Evolutionary conservation across 2,888 invertebrate genomes (phyloP), one percentile per base, ranked within the genome.

Genomic region (Tetragnatha montana): DNA sequence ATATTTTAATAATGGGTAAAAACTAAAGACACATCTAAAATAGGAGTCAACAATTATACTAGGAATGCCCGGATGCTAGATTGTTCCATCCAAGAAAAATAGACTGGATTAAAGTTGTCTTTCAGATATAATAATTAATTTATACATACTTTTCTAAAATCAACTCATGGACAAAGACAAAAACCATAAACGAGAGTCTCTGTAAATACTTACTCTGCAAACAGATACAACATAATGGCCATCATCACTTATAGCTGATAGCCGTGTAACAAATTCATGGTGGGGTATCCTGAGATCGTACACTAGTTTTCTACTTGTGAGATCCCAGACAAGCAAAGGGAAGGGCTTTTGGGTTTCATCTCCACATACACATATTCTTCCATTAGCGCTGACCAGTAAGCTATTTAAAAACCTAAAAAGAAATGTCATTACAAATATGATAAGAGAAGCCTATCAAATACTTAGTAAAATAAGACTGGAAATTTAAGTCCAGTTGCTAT

Each of bases 261-360:
- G 95, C 6, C 96, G 95, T 4, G 97, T 97, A 91, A 97, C 94
- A 93, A 97, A 97, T 94, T 97, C 97, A 93, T 98, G 97, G 93
- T 97, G 97, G 3, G 97, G 96, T 93, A 98, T 97, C 92, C 97
- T 95, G 91, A 98, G 95, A 94, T 98, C 97, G 93, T 97, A 97
- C 22, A 97, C 94, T 91, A 98, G 94, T 93, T 97, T 97, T 86
- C 96, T 95, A 22, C 97, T 96, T 71, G 96, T 95, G 91, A 98
- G 94, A 92, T 97, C 97, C 97, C 97, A 98, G 68, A 98, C 97
- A 75, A 98, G 95, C 91, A 98, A 94, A 0, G 97, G 97, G 93
- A 97, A 97, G 21, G 97, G 97, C 93, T 97, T 97, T 94, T 97
- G 97, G 0, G 97, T 97, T 94, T 97, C 97, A 93, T 98, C 97